phyloP scores from a whole-genome alignment of 1,140 invertebrate genomes.

The Heliconius himera region DNA sequence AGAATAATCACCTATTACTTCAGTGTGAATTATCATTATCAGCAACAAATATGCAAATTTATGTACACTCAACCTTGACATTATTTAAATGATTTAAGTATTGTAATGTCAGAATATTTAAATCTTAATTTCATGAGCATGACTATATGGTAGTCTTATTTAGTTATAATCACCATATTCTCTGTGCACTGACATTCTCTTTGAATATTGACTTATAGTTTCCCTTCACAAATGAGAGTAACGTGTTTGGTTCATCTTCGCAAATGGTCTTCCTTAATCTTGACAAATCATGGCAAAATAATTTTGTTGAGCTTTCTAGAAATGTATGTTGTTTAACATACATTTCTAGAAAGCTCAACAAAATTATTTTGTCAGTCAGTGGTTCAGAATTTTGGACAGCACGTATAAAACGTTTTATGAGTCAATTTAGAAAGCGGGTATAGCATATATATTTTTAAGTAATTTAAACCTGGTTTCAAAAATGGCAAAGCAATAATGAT shows the following conservation, averaged over 20 bases:
- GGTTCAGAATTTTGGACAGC: conserved; percentile 39
- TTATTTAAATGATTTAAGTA: conserved; percentile 50
- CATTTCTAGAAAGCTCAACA: too few relatives aligned
- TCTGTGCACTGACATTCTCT: neutral
- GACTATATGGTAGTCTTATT: neutral
- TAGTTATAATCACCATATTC: neutral
- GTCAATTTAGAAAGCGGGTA: conserved; percentile 44
- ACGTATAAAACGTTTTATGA: conserved; percentile 39
- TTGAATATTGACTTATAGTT: neutral
- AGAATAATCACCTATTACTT: conserved; percentile 49
- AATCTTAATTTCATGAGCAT: neutral
- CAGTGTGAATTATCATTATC: conserved; percentile 57
- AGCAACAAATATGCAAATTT: conserved; percentile 55
- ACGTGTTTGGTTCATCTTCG: neutral
- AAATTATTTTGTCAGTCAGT: too few relatives aligned
- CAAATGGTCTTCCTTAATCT: neutral
- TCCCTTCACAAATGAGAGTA: neutral
- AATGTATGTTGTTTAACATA: too few relatives aligned
- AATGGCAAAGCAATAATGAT: neutral
- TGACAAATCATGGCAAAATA: neutral
- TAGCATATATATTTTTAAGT: neutral
- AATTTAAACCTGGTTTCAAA: neutral
- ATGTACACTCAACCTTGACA: conserved; percentile 63
- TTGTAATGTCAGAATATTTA: neutral
- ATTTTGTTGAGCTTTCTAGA: conserved; percentile 28